Percentiles rank a stretch among this genome's conserved stretches.
Conservation (phyloP, 2,888 invertebrate species). For the Drosophila differens region DNA sequence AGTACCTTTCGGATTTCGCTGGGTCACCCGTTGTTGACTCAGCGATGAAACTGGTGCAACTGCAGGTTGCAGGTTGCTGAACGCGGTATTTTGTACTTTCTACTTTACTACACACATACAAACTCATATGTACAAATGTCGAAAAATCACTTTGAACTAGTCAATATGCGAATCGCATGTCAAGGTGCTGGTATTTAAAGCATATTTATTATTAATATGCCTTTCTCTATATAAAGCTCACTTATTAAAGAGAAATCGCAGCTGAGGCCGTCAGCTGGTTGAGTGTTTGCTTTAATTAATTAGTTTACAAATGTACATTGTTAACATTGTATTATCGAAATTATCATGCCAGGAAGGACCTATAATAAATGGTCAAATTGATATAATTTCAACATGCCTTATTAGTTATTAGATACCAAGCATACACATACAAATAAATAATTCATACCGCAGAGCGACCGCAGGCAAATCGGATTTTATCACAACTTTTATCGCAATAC, state of each 20-base stretch:
- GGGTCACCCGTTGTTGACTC: slow-evolving; percentile 11
- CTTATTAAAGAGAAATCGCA: not conserved
- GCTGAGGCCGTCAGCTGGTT: not conserved
- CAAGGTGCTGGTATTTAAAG: slow-evolving; percentile 29
- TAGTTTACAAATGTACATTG: not conserved
- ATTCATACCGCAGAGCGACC: slow-evolving; percentile 28
- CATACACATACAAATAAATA: slow-evolving; percentile 6
- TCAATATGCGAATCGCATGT: slow-evolving; percentile 28
- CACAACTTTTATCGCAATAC: slow-evolving; percentile 42
- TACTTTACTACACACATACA: not conserved
- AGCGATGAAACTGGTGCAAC: slow-evolving; percentile 14
- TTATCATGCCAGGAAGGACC: not conserved
- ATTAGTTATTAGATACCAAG: slow-evolving; percentile 3
- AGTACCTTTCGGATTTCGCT: slow-evolving; percentile 4
- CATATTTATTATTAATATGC: slow-evolving; percentile 1
- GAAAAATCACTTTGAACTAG: slow-evolving; percentile 7
- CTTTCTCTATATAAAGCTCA: not conserved
- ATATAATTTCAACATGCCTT: not conserved
- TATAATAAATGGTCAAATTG: slow-evolving; percentile 6
- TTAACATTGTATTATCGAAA: not conserved
- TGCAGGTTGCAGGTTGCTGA: slow-evolving; percentile 39
- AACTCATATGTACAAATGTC: not conserved
- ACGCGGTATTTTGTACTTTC: slow-evolving; percentile 10
- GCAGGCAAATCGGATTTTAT: slow-evolving; percentile 37
- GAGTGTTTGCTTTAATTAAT: not conserved